Conservation (phyloP, 37 sponge, comb jelly and placozoan genomes). For the Spongilla lacustris region DNA sequence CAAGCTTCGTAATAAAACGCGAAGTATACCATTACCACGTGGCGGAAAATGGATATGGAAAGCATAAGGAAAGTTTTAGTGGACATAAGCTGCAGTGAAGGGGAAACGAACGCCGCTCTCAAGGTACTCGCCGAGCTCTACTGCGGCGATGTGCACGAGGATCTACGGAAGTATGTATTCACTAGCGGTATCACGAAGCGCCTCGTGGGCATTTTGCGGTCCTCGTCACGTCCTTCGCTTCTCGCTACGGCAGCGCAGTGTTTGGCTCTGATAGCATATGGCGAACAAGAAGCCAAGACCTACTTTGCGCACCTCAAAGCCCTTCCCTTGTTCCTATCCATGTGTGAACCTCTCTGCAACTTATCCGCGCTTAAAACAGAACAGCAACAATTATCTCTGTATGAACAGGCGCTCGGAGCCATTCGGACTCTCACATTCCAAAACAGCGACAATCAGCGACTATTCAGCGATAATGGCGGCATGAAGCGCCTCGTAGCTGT, state of each 20-base stretch:
- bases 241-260: constrained; percentile 13
- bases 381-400: constrained; percentile 29
- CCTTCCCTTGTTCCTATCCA: constrained; percentile 16
- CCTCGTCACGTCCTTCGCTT: background rate
- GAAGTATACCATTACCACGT: too few relatives aligned
- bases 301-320: constrained; percentile 15
- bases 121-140: background rate
- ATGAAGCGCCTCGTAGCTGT: constrained; percentile 27
- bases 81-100: background rate
- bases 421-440: constrained; percentile 53
- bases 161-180: background rate
- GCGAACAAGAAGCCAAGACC: constrained; percentile 15
- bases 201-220: constrained; percentile 49
- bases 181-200: constrained; percentile 16
- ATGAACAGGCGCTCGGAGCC: constrained; percentile 31
- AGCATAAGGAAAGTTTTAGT: background rate
- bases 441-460: constrained; percentile 19
- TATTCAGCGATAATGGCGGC: constrained; percentile 38
- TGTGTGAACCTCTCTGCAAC: constrained; percentile 4
- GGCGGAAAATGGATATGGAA: too few relatives aligned
- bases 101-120: background rate
- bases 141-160: background rate
- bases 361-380: background rate
- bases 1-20: too few relatives aligned
- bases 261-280: constrained; percentile 24